Evolutionary conservation across 1,140 invertebrate genomes (phyloP).

Genomic region (Dendrolimus kikuchii): DNA sequence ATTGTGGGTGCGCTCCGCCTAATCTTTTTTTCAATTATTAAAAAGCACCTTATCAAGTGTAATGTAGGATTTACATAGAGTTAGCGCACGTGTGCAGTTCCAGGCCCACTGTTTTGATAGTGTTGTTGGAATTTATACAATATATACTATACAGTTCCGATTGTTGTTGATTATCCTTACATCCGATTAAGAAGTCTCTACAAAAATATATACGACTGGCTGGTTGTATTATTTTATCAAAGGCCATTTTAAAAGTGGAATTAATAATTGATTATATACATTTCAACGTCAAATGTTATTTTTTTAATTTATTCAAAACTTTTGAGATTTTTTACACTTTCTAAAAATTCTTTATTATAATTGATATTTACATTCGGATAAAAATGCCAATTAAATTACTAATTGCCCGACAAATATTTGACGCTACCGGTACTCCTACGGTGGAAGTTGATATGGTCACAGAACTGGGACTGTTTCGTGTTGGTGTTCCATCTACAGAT

Average conservation of each 20-base stretch:
- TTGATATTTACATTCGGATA: background rate
- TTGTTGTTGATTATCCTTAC: too few relatives aligned
- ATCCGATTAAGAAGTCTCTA: too few relatives aligned
- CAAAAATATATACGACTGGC: too few relatives aligned
- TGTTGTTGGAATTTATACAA: background rate
- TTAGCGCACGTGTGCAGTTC: slow-evolving; percentile 49
- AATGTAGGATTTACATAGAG: slow-evolving; percentile 57
- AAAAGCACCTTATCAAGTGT: slow-evolving; percentile 61
- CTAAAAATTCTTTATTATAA: slow-evolving; percentile 4
- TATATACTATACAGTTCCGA: background rate
- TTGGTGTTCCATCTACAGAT: slow-evolving; percentile 96
- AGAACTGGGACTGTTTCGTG: slow-evolving; percentile 89
- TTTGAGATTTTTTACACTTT: background rate
- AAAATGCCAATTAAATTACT: slow-evolving; percentile 85
- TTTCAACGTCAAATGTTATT: too few relatives aligned
- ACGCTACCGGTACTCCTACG: slow-evolving; percentile 97
- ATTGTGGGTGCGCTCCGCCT: slow-evolving; percentile 13
- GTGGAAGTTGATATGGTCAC: slow-evolving; percentile 94
- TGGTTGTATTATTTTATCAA: too few relatives aligned
- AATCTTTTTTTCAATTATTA: slow-evolving; percentile 66
- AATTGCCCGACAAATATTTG: slow-evolving; percentile 95
- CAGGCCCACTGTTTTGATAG: background rate
- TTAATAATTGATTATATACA: too few relatives aligned
- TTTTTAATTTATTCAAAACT: too few relatives aligned
- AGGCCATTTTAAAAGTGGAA: too few relatives aligned